phyloP scores from a whole-genome alignment of 2,797 vertebrate species.

The Rachycentron canadum region DNA sequence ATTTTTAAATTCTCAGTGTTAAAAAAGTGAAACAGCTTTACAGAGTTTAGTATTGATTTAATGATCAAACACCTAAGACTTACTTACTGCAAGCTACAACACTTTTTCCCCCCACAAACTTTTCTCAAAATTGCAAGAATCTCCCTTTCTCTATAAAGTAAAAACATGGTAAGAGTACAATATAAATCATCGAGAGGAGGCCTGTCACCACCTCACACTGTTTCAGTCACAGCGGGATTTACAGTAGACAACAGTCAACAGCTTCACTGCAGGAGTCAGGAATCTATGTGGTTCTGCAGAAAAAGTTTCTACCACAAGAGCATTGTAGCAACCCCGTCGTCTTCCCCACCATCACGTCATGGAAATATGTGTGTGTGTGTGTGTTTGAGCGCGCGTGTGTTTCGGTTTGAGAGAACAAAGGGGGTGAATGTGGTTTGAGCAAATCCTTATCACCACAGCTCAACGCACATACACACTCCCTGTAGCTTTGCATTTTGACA shows the following conservation, averaged over 20 bases:
- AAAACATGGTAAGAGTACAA: not conserved
- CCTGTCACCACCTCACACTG: constrained; percentile 10
- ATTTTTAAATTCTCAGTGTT: not conserved
- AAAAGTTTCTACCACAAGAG: constrained; percentile 41
- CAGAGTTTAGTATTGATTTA: not conserved
- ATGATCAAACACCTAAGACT: not conserved
- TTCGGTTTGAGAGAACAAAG: constrained; percentile 75
- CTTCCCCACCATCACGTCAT: constrained; percentile 73
- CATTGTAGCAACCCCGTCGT: constrained; percentile 56
- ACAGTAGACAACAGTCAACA: not conserved
- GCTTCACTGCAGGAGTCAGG: constrained; percentile 50
- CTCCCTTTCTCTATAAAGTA: not conserved
- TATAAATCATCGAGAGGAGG: constrained; percentile 1
- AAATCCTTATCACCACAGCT: constrained; percentile 77
- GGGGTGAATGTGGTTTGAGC: constrained; percentile 76
- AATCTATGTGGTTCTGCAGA: constrained; percentile 52
- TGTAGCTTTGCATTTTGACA: constrained; percentile 71
- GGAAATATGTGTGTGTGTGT: constrained; percentile 65
- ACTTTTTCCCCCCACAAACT: too few relatives aligned
- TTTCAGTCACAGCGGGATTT: constrained; percentile 18
- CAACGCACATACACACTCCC: constrained; percentile 48
- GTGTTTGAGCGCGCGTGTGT: constrained; percentile 52
- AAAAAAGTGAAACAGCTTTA: not conserved
- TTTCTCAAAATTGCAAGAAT: not conserved
- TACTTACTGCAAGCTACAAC: not conserved